Percentiles rank a stretch among this genome's conserved stretches.
phyloP scores from a whole-genome alignment of 2,888 invertebrate species.

The Cremastinae sp. region DNA sequence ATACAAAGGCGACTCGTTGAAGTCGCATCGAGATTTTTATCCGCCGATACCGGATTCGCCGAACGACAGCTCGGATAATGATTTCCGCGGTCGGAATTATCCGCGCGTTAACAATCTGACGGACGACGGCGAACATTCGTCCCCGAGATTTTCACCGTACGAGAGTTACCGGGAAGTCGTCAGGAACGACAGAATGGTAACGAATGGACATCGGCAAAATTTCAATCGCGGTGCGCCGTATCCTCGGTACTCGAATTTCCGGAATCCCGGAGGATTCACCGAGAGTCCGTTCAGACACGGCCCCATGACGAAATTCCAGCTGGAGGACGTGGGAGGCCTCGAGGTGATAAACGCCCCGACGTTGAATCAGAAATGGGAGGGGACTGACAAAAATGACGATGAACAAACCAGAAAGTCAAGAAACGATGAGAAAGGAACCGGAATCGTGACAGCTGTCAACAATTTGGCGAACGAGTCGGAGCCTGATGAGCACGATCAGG shows the following conservation, averaged over 20 bases:
- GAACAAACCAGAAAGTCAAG: slow-evolving; percentile 16
- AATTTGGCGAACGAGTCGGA: slow-evolving; percentile 43
- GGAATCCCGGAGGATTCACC: background rate
- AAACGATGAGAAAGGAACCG: slow-evolving; percentile 45
- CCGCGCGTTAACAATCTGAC: slow-evolving; percentile 13
- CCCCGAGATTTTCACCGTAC: background rate
- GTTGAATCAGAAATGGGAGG: slow-evolving; percentile 37
- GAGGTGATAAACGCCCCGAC: slow-evolving; percentile 56
- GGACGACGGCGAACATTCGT: background rate
- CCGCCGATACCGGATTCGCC: slow-evolving; percentile 21
- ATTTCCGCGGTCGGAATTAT: slow-evolving; percentile 24
- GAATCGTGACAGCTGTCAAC: slow-evolving; percentile 33
- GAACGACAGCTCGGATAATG: background rate
- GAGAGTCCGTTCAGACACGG: background rate
- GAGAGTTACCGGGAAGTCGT: slow-evolving; percentile 35
- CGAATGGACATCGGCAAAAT: slow-evolving; percentile 11
- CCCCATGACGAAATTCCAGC: slow-evolving; percentile 36
- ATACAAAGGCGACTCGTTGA: background rate
- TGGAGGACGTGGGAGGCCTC: slow-evolving; percentile 45
- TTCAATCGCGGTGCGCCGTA: background rate
- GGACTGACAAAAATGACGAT: slow-evolving; percentile 7
- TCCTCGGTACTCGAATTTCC: background rate
- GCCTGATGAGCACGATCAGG: slow-evolving; percentile 17
- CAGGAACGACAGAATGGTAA: slow-evolving; percentile 60
- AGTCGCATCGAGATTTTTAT: slow-evolving; percentile 7